Evolutionary conservation across 2,888 invertebrate species (phyloP).

Genomic region (Drosophila sordidapex): DNA sequence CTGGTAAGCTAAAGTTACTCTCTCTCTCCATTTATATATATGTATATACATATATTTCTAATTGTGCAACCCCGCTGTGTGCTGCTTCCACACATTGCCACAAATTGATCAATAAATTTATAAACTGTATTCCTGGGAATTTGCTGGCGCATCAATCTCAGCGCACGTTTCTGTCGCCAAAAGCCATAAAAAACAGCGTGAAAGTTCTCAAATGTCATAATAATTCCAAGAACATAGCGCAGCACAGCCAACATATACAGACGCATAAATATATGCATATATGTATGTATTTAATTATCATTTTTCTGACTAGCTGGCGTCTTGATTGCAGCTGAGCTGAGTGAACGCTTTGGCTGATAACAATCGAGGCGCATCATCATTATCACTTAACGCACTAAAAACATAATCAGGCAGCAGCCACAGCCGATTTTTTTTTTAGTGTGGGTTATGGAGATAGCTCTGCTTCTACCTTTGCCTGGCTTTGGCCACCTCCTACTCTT

Average conservation of each 20-base stretch:
- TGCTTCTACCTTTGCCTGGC: not conserved
- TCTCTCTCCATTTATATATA: not conserved
- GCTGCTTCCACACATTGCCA: slow-evolving; percentile 68
- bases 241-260: slow-evolving; percentile 27
- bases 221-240: slow-evolving; percentile 75
- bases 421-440: slow-evolving; percentile 32
- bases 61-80: slow-evolving; percentile 47
- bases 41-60: not conserved
- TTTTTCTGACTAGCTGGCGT: slow-evolving; percentile 62
- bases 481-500: not conserved
- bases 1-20: slow-evolving; percentile 92
- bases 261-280: slow-evolving; percentile 8
- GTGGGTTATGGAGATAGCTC: slow-evolving; percentile 44
- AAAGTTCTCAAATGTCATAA: slow-evolving; percentile 83
- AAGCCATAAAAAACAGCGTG: slow-evolving; percentile 77
- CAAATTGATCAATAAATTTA: slow-evolving; percentile 76
- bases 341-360: slow-evolving; percentile 66
- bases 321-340: slow-evolving; percentile 62
- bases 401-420: slow-evolving; percentile 75
- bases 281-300: slow-evolving; percentile 56
- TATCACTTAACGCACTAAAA: slow-evolving; percentile 81
- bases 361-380: slow-evolving; percentile 78
- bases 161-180: slow-evolving; percentile 72
- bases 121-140: slow-evolving; percentile 65
- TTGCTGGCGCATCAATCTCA: slow-evolving; percentile 71